Percentiles rank a stretch among this genome's conserved stretches.
Evolutionary conservation across 2,113 vertebrate species (phyloP).

Genomic region (cattle (Bos taurus)): DNA sequence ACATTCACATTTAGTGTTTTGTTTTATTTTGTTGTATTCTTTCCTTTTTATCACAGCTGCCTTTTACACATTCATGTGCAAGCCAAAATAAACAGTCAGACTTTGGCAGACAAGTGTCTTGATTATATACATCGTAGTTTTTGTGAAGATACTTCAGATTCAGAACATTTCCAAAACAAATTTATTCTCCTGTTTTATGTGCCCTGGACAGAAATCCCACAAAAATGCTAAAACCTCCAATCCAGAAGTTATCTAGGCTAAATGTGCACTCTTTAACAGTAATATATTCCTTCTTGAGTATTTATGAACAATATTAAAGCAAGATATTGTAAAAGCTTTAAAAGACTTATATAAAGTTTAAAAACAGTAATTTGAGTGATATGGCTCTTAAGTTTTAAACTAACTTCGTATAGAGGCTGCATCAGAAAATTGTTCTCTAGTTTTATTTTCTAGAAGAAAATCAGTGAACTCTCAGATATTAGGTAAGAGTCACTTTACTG

Average conservation of each 20-base stretch:
- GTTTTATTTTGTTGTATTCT: not conserved
- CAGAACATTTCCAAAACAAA: conserved; percentile 16
- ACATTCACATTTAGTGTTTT: not conserved
- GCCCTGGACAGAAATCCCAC: not conserved
- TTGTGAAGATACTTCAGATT: not conserved
- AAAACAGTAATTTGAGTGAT: not conserved
- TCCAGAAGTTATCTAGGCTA: not conserved
- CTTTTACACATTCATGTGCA: not conserved
- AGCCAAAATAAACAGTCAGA: not conserved
- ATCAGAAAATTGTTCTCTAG: not conserved
- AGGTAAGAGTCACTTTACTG: not conserved
- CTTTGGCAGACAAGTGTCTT: not conserved
- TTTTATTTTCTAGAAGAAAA: not conserved
- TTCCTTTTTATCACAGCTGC: not conserved
- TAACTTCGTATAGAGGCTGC: not conserved
- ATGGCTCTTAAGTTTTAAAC: not conserved
- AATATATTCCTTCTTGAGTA: not conserved
- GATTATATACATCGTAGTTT: not conserved
- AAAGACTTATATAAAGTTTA: not conserved
- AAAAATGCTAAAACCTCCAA: not conserved
- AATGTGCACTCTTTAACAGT: not conserved
- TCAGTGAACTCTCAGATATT: not conserved
- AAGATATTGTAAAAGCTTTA: not conserved
- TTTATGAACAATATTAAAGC: not conserved
- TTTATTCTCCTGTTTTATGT: not conserved